Conservation (phyloP, 2,113 vertebrate species). For the Toxotes jaculatrix region DNA sequence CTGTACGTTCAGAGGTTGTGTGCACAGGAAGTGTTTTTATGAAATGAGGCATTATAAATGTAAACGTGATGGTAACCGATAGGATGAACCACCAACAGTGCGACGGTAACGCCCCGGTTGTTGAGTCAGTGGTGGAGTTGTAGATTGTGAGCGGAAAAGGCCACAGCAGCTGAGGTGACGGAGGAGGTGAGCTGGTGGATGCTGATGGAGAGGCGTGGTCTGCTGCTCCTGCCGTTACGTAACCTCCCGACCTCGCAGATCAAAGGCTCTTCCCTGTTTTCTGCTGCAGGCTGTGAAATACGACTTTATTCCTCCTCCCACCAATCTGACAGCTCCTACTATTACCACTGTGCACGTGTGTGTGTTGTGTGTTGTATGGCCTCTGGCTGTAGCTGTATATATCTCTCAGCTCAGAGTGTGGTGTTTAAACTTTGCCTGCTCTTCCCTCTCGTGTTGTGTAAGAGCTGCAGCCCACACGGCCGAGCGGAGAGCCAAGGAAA, state of each 20-base stretch:
- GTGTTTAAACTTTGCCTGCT: constrained; percentile 29
- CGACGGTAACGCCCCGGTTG: too few relatives aligned
- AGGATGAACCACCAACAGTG: too few relatives aligned
- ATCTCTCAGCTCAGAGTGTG: neutral
- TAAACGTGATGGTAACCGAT: too few relatives aligned
- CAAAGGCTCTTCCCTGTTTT: constrained; percentile 44
- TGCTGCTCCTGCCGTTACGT: constrained; percentile 14
- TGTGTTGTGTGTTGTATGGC: constrained; percentile 7
- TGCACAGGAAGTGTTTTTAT: too few relatives aligned
- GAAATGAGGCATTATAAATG: too few relatives aligned
- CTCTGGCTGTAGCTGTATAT: constrained; percentile 4
- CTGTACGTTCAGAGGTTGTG: too few relatives aligned
- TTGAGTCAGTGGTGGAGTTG: too few relatives aligned
- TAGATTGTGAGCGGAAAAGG: too few relatives aligned
- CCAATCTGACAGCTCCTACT: constrained; percentile 37
- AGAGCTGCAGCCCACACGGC: constrained; percentile 44
- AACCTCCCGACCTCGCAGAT: constrained; percentile 43
- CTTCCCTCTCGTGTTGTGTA: constrained; percentile 42
- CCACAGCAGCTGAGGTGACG: too few relatives aligned
- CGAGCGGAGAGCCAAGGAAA: neutral
- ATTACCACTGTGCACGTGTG: constrained; percentile 1
- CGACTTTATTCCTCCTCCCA: constrained; percentile 52
- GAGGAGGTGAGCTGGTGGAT: too few relatives aligned
- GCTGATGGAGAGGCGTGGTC: constrained; percentile 1
- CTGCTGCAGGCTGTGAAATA: constrained; percentile 51